A percentile compares a stretch with the other conserved stretches of the same genome.
These are phyloP conservation scores for Cheilosia scutellata DNA, from an alignment of 2,888 invertebrate species.

Conservation along the genomic window DNA sequence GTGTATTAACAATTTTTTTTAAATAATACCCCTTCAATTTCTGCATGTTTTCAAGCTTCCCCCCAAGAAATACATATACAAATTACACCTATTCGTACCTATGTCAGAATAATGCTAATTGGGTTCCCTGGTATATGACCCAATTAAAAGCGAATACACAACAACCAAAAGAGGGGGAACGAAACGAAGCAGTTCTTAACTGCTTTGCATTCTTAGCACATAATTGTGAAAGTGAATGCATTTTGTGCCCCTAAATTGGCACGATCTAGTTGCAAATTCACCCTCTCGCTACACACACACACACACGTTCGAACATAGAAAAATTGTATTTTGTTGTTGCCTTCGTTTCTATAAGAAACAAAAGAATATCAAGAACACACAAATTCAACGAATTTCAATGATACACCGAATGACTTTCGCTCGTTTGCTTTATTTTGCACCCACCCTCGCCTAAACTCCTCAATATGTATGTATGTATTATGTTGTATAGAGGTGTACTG, in stretches of 20 bases:
- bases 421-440: conserved; percentile 49
- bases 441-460: conserved; percentile 10
- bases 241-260: conserved; percentile 70
- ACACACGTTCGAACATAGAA: conserved; percentile 10
- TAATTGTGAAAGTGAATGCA: conserved; percentile 75
- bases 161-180: neutral
- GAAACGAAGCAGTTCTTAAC: conserved; percentile 26
- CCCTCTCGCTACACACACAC: conserved; percentile 30
- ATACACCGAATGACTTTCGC: conserved; percentile 70
- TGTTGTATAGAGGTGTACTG: conserved; percentile 22
- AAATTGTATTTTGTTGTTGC: conserved; percentile 22
- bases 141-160: conserved; percentile 58
- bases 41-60: neutral
- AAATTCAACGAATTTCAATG: conserved; percentile 67
- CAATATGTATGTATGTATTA: neutral
- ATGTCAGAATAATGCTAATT: conserved; percentile 52
- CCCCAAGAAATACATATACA: neutral
- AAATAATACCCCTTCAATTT: neutral
- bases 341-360: conserved; percentile 46
- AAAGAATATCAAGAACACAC: conserved; percentile 63
- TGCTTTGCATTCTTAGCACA: conserved; percentile 66
- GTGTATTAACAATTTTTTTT: neutral
- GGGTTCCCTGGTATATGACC: conserved; percentile 70
- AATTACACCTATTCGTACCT: neutral
- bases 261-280: conserved; percentile 70